phyloP scores from a whole-genome alignment of 2,888 invertebrate genomes.

The Drosophila formosana region DNA sequence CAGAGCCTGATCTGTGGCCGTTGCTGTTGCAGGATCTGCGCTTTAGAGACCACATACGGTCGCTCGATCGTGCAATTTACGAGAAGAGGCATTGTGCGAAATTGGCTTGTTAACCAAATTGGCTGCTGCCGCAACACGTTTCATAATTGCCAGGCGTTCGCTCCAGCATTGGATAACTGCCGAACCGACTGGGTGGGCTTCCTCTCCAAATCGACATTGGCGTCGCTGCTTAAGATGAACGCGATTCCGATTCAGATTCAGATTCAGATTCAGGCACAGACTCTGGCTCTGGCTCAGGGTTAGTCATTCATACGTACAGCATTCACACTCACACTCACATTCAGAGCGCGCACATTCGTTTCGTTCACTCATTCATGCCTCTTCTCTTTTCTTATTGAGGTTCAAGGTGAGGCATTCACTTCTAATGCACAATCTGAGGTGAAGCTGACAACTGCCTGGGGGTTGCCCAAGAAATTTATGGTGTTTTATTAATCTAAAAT shows the following conservation, averaged over 20 bases:
- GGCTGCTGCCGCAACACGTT: slow-evolving; percentile 72
- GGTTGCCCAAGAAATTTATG: slow-evolving; percentile 36
- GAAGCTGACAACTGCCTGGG: slow-evolving; percentile 18
- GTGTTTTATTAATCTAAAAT: neutral
- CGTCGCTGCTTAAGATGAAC: slow-evolving; percentile 36
- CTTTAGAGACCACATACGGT: slow-evolving; percentile 6
- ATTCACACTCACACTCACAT: slow-evolving; percentile 3
- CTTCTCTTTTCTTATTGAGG: slow-evolving; percentile 45
- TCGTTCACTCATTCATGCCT: slow-evolving; percentile 19
- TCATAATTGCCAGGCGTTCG: slow-evolving; percentile 64
- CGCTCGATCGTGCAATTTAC: slow-evolving; percentile 50
- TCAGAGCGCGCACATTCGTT: slow-evolving; percentile 6
- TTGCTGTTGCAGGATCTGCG: slow-evolving; percentile 35
- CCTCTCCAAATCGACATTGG: slow-evolving; percentile 9
- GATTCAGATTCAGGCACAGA: slow-evolving; percentile 6
- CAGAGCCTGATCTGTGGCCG: slow-evolving; percentile 23
- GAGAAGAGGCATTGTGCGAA: slow-evolving; percentile 55
- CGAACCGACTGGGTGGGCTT: slow-evolving; percentile 55
- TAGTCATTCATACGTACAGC: slow-evolving; percentile 43
- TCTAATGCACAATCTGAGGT: slow-evolving; percentile 58
- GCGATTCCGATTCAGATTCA: slow-evolving; percentile 41
- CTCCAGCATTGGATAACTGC: slow-evolving; percentile 55
- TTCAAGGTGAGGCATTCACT: slow-evolving; percentile 72
- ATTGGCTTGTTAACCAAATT: slow-evolving; percentile 81
- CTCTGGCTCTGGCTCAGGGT: slow-evolving; percentile 46